Evolutionary conservation across 2,797 vertebrate species (phyloP), one percentile per base, ranked within the genome.

Genomic region (Girardinus metallicus): DNA sequence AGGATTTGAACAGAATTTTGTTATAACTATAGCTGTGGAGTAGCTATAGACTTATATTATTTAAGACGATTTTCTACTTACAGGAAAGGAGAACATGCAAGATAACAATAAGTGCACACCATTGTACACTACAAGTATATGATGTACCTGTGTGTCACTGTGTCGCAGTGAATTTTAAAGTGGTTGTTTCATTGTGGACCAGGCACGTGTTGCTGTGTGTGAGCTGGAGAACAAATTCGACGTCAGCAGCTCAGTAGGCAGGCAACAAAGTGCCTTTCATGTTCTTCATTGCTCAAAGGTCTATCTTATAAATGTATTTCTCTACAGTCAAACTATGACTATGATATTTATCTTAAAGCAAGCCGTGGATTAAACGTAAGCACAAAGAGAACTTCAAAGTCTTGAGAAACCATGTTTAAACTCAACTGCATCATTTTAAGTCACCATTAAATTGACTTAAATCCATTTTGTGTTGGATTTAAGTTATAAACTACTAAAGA

Each of bases 151-250:
- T 84, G 82, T 77, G 44, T 77, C 57, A 46, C 44, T 85, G 84
- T 75, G 36, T 77, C 55, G 21, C 10, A 79, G 75, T 78, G 81
- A 76, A 26, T 86, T 72, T 80, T 15, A 26, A 23, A 84, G 79
- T 76, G 75, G 64, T 46, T 26, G 46, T 79, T 72, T 82, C 62
- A 44, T 39, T 71, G 83, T 79, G 86, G 7, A 12, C 29, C 21
- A 13, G 68, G 80, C 92, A 92, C 85, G 75, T 93, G 90, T 87
- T n/a, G n/a, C 18, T 43, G 68, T 81, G 80, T 82, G 91, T 86
- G 89, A 88, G 87, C 80, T 47, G 7, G 79, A 81, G 81, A 88
- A 84, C 80, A 87, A 34, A 21, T 77, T 75, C 46, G 0, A 87
- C 87, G 83, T 91, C 88, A 93, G 88, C 79, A 78, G 68, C 82